Percentiles rank a stretch among this genome's conserved stretches.
Conservation (phyloP, 2,113 vertebrate genomes). For the Lutjanus erythropterus region DNA sequence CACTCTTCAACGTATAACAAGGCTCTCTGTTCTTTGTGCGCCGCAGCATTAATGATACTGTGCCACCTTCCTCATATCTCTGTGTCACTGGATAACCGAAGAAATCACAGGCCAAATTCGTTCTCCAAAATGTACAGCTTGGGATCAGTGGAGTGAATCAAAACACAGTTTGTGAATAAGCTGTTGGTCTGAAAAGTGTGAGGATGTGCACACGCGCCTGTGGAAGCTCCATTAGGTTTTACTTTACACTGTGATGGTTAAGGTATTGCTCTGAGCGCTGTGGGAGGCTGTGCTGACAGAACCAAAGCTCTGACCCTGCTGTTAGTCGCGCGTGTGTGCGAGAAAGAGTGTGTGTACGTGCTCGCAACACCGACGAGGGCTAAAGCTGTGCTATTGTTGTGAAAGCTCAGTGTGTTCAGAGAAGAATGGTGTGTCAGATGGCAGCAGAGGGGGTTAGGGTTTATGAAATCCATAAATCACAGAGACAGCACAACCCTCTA, state of each 20-base stretch:
- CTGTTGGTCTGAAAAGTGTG: constrained; percentile 26
- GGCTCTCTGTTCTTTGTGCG: constrained; percentile 34
- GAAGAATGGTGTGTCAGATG: constrained; percentile 75
- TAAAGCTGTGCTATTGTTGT: constrained; percentile 71
- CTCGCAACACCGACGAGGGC: constrained; percentile 54
- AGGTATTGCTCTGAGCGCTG: constrained; percentile 68
- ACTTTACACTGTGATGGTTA: constrained; percentile 64
- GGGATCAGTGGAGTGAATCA: constrained; percentile 58
- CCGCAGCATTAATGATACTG: constrained; percentile 39
- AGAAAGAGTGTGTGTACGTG: constrained; percentile 8
- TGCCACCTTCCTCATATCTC: constrained; percentile 29
- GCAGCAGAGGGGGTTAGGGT: constrained; percentile 72
- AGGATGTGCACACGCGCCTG: constrained; percentile 3
- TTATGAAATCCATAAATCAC: constrained; percentile 87
- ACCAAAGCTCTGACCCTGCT: constrained; percentile 69
- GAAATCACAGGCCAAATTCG: constrained; percentile 38
- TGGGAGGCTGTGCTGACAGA: constrained; percentile 69
- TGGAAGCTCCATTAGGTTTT: constrained; percentile 59
- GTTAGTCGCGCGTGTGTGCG: constrained; percentile 20
- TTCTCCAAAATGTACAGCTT: constrained; percentile 36
- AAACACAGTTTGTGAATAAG: constrained; percentile 45
- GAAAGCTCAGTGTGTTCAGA: constrained; percentile 64
- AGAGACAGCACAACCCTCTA: constrained; percentile 75
- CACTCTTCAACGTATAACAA: constrained; percentile 59
- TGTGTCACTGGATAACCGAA: constrained; percentile 50